Evolutionary conservation across 2,888 invertebrate genomes (phyloP).

Genomic region (Andrena fulva): DNA sequence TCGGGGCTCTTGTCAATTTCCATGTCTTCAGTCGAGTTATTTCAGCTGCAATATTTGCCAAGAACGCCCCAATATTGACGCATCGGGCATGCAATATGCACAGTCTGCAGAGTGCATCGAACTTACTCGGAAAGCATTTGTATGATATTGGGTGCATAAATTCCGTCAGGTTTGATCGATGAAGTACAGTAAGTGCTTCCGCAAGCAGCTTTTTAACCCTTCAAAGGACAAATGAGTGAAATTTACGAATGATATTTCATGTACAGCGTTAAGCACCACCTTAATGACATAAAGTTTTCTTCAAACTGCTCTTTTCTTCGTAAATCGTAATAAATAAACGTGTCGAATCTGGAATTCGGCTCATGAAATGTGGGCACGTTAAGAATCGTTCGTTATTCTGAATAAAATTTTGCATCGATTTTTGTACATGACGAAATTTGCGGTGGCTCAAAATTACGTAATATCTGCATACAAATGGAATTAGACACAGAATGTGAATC

Average conservation of each 20-base stretch:
- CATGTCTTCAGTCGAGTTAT: slow-evolving; percentile 13
- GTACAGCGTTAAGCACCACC: neutral
- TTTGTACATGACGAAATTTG: no score
- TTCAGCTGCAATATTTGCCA: slow-evolving; percentile 6
- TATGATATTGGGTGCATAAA: slow-evolving; percentile 7
- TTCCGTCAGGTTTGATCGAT: slow-evolving; percentile 8
- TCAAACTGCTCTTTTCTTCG: no score
- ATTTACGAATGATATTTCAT: neutral
- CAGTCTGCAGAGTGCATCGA: slow-evolving; percentile 10
- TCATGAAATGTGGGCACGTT: no score
- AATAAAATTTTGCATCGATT: no score
- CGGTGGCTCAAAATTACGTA: no score
- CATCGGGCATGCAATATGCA: slow-evolving; percentile 12
- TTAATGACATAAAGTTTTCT: no score
- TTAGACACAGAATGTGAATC: no score
- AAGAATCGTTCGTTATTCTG: no score
- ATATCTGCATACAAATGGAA: no score
- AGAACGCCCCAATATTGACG: slow-evolving; percentile 12
- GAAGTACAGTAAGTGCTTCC: neutral
- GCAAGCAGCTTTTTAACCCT: neutral
- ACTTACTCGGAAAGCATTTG: slow-evolving; percentile 3
- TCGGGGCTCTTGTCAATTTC: slow-evolving; percentile 1
- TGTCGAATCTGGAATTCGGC: no score
- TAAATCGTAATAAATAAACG: no score
- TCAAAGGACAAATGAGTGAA: neutral